Base-by-base conservation (phyloP, 2,888 invertebrate genomes). In the Adela reaumurella region DNA sequence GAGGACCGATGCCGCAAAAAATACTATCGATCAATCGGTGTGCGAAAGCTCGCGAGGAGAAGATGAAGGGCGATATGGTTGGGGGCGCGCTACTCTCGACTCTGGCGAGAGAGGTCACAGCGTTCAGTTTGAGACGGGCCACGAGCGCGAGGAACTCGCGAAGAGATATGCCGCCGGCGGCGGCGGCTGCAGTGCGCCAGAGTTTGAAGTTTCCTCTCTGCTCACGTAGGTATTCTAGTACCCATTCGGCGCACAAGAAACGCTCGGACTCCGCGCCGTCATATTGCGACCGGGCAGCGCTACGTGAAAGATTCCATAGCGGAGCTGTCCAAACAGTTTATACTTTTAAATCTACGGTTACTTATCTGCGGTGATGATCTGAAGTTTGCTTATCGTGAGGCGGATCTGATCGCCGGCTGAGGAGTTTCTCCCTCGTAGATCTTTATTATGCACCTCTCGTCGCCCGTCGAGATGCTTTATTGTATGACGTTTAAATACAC, bases 321-420 rank as follows among this genome's bases (percentile, higher is more conserved):
- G 63, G 70, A 68, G 68, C 70, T 73, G 76, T 78, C 77, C 74
- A 73, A 77, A 76, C 76, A 73, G 70, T 76, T 78, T 78, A 78
- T 78, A 77, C 77, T 78, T 77, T 78, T 76, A 78, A 78, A 78
- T 77, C 63, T 63, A 62, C 59, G 62, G 64, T 59, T 62, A 62
- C 62, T 67, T 74, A 78, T 77, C 77, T 69, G 62, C 68, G 66
- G 76, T 70, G 76, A 71, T 70, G 76, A 77, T 77, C 77, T 71
- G 72, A 70, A 64, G 62, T 63, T 64, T 49, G 60, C 35, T 71
- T 76, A 76, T 76, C 74, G 63, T 52, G 24, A 57, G 56, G 56
- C 48, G 58, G 64, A 76, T 76, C 74, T 60, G 48, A 35, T 24
- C 49, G 49, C 67, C 63, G 66, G 68, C 67, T 68, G 68, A 24